Percentiles rank a stretch among this genome's conserved stretches.
These are phyloP conservation scores for Harpagifer antarcticus DNA, from an alignment of 2,797 vertebrate genomes.

Conservation along the genomic window DNA sequence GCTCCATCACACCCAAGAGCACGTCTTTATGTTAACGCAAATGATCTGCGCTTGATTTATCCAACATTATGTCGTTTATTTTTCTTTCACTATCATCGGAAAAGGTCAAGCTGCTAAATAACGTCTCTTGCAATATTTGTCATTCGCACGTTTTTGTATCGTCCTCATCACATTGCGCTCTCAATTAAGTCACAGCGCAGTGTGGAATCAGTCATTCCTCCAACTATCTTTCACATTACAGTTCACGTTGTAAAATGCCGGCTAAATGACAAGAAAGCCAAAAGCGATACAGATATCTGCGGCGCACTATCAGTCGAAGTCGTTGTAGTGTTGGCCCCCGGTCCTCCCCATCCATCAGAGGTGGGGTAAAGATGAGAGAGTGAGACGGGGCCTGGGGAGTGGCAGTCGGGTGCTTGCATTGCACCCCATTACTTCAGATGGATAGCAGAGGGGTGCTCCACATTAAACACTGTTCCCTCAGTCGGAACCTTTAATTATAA, in stretches of 20 bases:
- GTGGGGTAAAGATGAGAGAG: conserved; percentile 81
- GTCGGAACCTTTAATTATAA: conserved; percentile 90
- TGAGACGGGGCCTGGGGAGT: conserved; percentile 79
- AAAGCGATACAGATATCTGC: conserved; percentile 59
- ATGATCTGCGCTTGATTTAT: conserved; percentile 78
- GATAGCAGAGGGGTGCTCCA: conserved; percentile 86
- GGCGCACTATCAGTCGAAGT: conserved; percentile 64
- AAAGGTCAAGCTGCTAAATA: conserved; percentile 82
- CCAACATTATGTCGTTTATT: conserved; percentile 66
- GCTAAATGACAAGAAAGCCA: conserved; percentile 70
- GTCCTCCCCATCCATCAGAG: conserved; percentile 80
- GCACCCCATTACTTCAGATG: conserved; percentile 88
- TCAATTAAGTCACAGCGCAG: conserved; percentile 65
- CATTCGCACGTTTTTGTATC: conserved; percentile 46
- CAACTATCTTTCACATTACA: conserved; percentile 48
- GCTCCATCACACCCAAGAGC: conserved; percentile 65
- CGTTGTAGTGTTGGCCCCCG: conserved; percentile 75
- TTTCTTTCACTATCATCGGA: conserved; percentile 70
- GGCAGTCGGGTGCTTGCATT: conserved; percentile 80
- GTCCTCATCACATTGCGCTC: conserved; percentile 45
- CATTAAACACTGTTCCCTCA: conserved; percentile 89
- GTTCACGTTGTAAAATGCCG: conserved; percentile 35
- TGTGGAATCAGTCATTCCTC: conserved; percentile 65
- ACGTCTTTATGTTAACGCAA: conserved; percentile 74
- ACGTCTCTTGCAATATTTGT: conserved; percentile 65